Evolutionary conservation across 2,888 invertebrate species (phyloP).

Genomic region (Tiliacea aurago): DNA sequence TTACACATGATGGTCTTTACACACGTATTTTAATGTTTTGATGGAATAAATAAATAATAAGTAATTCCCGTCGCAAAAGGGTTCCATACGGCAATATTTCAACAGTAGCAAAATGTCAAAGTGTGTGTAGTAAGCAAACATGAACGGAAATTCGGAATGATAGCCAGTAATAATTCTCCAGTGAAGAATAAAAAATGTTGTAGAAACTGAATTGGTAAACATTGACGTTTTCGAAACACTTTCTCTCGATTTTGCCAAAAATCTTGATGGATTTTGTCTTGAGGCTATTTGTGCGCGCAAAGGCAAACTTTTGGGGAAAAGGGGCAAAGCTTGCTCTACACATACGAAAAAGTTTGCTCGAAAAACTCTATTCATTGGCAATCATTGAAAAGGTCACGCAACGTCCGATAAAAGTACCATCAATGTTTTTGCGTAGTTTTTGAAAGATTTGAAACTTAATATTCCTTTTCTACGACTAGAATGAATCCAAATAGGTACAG

Average conservation of each 20-base stretch:
- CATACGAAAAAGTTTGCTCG: constrained; percentile 46
- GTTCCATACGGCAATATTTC: not conserved
- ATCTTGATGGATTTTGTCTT: constrained; percentile 45
- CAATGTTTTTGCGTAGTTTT: constrained; percentile 32
- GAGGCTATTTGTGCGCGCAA: constrained; percentile 41
- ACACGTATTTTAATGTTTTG: not conserved
- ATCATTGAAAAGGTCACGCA: constrained; percentile 42
- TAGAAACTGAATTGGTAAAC: constrained; percentile 17
- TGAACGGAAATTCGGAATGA: constrained; percentile 11
- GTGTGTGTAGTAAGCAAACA: constrained; percentile 7
- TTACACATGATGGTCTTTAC: not conserved
- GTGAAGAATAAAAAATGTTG: constrained; percentile 25
- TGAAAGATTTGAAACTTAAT: not conserved
- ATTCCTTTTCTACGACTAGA: no score
- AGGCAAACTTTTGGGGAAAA: constrained; percentile 37
- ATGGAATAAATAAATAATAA: constrained; percentile 6
- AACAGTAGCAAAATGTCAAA: not conserved
- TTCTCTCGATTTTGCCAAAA: constrained; percentile 27
- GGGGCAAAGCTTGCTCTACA: constrained; percentile 43
- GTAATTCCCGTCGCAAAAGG: not conserved
- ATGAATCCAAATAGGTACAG: not conserved
- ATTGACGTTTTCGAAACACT: constrained; percentile 30
- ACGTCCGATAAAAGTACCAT: constrained; percentile 24
- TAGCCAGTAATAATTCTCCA: constrained; percentile 25
- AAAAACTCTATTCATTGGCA: constrained; percentile 49